Evolutionary conservation across 64 coral and sea anemone genomes (phyloP).

Genomic region (Astreopora myriophthalma): DNA sequence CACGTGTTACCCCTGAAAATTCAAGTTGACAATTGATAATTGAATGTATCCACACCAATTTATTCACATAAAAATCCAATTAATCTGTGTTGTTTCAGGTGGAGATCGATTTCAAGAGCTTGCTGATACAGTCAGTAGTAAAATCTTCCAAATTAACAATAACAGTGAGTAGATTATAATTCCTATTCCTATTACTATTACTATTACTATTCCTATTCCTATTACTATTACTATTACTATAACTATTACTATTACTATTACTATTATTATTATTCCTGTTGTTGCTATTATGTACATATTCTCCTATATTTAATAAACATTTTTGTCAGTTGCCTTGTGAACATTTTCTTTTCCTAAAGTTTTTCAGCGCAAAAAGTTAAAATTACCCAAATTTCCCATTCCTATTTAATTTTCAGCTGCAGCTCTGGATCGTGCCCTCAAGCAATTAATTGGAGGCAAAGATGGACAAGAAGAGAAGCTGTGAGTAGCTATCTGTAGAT

Average conservation of each 20-base stretch:
- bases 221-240: too few species aligned
- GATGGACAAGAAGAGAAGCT: slow-evolving; percentile 78
- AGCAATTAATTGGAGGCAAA: slow-evolving; percentile 66
- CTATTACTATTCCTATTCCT: too few species aligned
- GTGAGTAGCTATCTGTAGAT: slow-evolving; percentile 50
- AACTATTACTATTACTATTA: too few species aligned
- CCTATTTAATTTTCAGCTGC: slow-evolving; percentile 48
- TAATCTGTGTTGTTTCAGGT: not conserved
- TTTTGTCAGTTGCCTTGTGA: too few species aligned
- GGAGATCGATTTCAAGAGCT: slow-evolving; percentile 46
- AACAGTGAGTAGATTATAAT: slow-evolving; percentile 92
- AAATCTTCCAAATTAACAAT: slow-evolving; percentile 81
- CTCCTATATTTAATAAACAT: too few species aligned
- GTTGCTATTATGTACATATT: too few species aligned
- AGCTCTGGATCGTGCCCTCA: slow-evolving; percentile 69
- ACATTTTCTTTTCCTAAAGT: too few species aligned
- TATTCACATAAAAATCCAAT: not conserved
- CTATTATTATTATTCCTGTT: too few species aligned
- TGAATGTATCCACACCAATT: not conserved
- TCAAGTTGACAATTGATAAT: not conserved
- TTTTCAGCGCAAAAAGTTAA: too few species aligned
- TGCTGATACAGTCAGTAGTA: slow-evolving; percentile 70
- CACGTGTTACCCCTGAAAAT: too few species aligned
- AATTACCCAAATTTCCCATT: not conserved
- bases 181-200: too few species aligned